phyloP scores from a whole-genome alignment of 2,888 invertebrate species.

The Hofmannophila pseudospretella region DNA sequence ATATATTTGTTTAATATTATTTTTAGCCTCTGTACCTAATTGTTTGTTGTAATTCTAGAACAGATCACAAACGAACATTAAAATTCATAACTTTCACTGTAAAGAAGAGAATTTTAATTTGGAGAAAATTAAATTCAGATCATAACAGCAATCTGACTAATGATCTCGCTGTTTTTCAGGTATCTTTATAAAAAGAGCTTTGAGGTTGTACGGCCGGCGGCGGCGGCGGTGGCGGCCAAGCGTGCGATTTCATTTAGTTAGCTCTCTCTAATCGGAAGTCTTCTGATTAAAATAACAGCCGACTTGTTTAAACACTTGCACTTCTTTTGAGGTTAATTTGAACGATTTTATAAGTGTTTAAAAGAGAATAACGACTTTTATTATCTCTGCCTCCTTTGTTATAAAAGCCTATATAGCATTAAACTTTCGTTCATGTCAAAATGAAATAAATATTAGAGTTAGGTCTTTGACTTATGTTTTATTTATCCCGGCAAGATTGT shows the following conservation, averaged over 20 bases:
- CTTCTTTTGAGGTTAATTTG: too few species aligned
- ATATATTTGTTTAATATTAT: too few species aligned
- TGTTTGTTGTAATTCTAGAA: neutral
- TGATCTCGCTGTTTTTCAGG: constrained; percentile 4
- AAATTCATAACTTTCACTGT: neutral
- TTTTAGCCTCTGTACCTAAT: too few species aligned
- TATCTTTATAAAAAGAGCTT: neutral
- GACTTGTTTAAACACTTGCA: too few species aligned
- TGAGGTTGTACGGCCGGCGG: constrained; percentile 4
- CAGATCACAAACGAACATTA: neutral
- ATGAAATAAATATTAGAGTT: too few species aligned
- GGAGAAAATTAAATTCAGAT: neutral
- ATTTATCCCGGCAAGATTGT: too few species aligned
- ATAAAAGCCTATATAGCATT: too few species aligned
- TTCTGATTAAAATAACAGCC: constrained; percentile 21
- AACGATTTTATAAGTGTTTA: too few species aligned
- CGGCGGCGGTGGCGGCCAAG: constrained; percentile 5
- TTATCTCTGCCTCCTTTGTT: too few species aligned
- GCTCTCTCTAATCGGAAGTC: constrained; percentile 22
- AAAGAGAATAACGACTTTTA: too few species aligned
- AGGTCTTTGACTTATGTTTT: too few species aligned
- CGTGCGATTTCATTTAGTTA: constrained; percentile 15
- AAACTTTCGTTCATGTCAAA: too few species aligned
- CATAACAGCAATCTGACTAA: constrained; percentile 2
- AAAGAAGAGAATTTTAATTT: neutral